Percentiles rank a stretch among this genome's conserved stretches.
phyloP scores from a whole-genome alignment of 2,797 vertebrate genomes.

The Rhyacichthys aspro region DNA sequence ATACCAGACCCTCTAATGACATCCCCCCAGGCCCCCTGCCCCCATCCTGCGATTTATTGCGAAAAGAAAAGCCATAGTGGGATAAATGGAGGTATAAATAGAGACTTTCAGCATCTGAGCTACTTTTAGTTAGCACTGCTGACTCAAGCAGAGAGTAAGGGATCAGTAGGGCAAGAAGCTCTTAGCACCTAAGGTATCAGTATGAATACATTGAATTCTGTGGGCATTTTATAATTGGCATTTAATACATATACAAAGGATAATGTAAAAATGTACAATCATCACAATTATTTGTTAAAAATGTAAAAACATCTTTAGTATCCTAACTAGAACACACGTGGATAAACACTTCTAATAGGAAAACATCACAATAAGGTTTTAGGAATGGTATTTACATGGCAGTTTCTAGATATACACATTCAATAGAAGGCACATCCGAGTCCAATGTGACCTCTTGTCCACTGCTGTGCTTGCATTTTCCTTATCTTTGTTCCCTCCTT shows the following conservation, averaged over 20 bases:
- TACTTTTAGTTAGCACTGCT: conserved; percentile 56
- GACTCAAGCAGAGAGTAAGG: conserved; percentile 45
- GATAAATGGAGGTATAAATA: conserved; percentile 46
- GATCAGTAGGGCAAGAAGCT: conserved; percentile 39
- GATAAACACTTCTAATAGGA: conserved; percentile 22
- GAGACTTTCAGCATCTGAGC: conserved; percentile 31
- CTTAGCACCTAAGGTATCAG: not conserved
- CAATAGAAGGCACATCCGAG: conserved; percentile 69
- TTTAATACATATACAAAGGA: conserved; percentile 64
- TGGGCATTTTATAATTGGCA: conserved; percentile 44
- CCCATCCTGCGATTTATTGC: conserved; percentile 20
- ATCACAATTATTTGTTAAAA: conserved; percentile 42
- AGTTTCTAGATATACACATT: conserved; percentile 61
- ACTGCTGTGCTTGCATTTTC: conserved; percentile 18
- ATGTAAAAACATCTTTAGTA: conserved; percentile 46
- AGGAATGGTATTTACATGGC: conserved; percentile 45
- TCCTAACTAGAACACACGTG: conserved; percentile 20
- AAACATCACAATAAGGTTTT: conserved; percentile 31
- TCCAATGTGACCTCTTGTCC: conserved; percentile 60
- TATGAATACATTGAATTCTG: conserved; percentile 11
- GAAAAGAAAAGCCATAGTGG: conserved; percentile 31
- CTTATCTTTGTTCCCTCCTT: conserved; percentile 22
- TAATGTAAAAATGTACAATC: conserved; percentile 50
- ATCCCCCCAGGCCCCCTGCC: conserved; percentile 12
- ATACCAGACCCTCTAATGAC: conserved; percentile 33